These are phyloP conservation scores for Hydractinia echinata DNA, from an alignment of 30 jellyfish, hydroid and myxozoan species.

Conservation along the genomic window DNA sequence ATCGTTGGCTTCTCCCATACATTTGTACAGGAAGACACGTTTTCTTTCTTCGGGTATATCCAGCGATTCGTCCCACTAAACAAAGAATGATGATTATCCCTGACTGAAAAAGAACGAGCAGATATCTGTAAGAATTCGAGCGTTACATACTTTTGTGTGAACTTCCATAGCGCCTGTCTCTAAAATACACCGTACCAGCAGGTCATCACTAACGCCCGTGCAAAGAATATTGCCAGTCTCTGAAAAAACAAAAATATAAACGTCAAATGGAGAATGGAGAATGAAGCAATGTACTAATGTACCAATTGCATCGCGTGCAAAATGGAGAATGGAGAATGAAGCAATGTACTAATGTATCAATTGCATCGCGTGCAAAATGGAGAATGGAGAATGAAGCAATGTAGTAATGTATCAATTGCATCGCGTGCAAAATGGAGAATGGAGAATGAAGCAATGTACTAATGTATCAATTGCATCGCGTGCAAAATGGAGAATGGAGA, in stretches of 20 bases:
- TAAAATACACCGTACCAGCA: conserved; percentile 42
- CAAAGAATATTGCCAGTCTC: conserved; percentile 82
- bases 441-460: no score
- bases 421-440: no score
- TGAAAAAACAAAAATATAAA: not conserved
- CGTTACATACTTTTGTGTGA: conserved; percentile 41
- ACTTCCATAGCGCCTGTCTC: conserved; percentile 70
- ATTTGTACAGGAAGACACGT: conserved; percentile 42
- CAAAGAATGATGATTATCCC: not conserved
- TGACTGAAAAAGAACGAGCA: not conserved
- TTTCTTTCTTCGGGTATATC: conserved; percentile 37
- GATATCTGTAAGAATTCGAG: not conserved
- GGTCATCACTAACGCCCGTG: conserved; percentile 76
- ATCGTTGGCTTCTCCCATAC: conserved; percentile 56
- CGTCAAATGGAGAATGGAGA: no score
- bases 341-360: no score
- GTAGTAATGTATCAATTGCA: no score
- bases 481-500: no score
- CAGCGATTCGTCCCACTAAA: not conserved
- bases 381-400: no score
- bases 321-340: no score
- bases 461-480: no score
- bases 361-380: no score
- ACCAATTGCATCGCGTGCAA: no score
- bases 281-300: no score